Conservation (phyloP, 2,888 invertebrate genomes). For the Actias luna region DNA sequence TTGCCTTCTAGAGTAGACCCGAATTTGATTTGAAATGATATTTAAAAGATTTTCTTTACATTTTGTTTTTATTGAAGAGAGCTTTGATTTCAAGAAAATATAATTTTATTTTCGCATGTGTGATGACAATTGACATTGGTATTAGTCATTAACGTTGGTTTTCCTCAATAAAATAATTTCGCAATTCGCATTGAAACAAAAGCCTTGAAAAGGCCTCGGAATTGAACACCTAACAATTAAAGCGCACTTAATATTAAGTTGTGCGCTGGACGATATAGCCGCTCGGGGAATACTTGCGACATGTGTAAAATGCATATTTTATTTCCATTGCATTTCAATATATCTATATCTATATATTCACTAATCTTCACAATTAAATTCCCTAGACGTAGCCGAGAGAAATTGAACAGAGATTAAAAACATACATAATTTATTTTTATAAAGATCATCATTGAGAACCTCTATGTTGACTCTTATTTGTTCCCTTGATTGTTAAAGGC, state of each 20-base stretch:
- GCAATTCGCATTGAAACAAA: not conserved
- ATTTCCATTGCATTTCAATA: not conserved
- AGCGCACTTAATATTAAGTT: not conserved
- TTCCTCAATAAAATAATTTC: not conserved
- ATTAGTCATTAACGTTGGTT: not conserved
- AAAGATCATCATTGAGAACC: too few relatives aligned
- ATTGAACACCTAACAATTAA: not conserved
- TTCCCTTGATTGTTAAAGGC: too few relatives aligned
- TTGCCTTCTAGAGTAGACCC: too few relatives aligned
- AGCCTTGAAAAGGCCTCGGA: not conserved
- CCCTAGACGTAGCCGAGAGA: not conserved
- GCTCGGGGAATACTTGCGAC: not conserved
- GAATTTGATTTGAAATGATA: too few relatives aligned
- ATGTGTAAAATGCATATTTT: not conserved
- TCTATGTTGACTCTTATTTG: too few relatives aligned
- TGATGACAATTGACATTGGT: not conserved
- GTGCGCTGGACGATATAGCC: not conserved
- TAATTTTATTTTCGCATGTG: too few relatives aligned
- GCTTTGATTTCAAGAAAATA: too few relatives aligned
- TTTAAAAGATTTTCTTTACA: too few relatives aligned
- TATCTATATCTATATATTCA: not conserved
- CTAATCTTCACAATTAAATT: too few relatives aligned
- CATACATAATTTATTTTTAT: too few relatives aligned
- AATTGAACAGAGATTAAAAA: too few relatives aligned
- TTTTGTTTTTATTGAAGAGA: too few relatives aligned